phyloP scores from a whole-genome alignment of 2,113 vertebrate genomes.

The Gasterosteus aculeatus region DNA sequence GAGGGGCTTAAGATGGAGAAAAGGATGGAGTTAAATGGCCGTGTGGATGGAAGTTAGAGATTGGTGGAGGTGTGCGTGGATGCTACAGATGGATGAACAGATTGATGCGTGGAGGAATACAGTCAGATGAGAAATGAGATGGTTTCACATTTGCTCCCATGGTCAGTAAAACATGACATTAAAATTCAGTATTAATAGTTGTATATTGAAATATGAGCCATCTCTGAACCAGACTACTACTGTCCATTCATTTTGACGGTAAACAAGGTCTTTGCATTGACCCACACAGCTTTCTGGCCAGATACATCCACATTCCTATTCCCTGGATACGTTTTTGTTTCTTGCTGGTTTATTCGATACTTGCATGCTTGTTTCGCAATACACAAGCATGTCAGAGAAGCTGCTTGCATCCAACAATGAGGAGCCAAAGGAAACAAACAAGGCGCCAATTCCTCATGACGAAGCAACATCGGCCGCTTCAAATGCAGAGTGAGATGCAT shows the following conservation, averaged over 20 bases:
- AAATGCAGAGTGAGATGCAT: neutral
- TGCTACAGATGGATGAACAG: neutral
- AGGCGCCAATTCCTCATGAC: neutral
- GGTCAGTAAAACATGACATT: neutral
- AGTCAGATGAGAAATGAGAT: neutral
- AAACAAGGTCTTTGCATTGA: constrained; percentile 17
- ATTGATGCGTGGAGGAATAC: neutral
- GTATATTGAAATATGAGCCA: neutral
- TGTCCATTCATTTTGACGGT: neutral
- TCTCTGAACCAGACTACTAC: neutral
- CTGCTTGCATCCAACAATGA: constrained; percentile 3
- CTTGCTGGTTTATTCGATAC: constrained; percentile 18
- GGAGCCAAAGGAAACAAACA: constrained; percentile 22
- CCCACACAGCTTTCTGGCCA: constrained; percentile 4
- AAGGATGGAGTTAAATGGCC: neutral
- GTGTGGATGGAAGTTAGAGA: neutral
- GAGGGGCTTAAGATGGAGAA: neutral
- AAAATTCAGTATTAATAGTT: neutral
- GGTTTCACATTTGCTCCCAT: neutral
- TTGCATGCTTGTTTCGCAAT: constrained; percentile 51
- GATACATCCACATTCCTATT: neutral
- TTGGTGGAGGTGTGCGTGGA: neutral
- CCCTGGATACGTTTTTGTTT: neutral
- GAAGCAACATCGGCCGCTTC: neutral
- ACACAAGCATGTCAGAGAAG: constrained; percentile 39